phyloP scores from a whole-genome alignment of 2,888 invertebrate species.

The Eudasyphora cyanicolor region DNA sequence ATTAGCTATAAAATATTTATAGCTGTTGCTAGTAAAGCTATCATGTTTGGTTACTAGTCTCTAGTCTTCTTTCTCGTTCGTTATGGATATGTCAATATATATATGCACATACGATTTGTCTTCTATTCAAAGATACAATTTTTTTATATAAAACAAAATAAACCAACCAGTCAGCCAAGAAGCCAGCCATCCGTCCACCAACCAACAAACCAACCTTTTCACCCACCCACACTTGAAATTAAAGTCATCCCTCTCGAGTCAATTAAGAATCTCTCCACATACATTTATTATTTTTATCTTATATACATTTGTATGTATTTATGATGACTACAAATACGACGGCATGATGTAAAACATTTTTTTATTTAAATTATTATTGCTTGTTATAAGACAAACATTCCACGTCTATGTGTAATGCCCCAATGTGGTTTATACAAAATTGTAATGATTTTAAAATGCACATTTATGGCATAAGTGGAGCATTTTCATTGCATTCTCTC shows the following conservation, averaged over 20 bases:
- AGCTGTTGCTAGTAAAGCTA: constrained; percentile 6
- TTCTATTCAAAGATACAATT: not conserved
- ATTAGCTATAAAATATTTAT: constrained; percentile 27
- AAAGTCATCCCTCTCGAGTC: constrained; percentile 40
- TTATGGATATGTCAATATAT: not conserved
- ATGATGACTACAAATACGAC: not conserved
- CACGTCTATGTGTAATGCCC: not conserved
- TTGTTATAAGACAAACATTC: not conserved
- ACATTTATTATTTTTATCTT: constrained; percentile 9
- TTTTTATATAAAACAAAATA: not conserved
- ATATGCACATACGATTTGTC: no score
- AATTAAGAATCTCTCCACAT: constrained; percentile 52
- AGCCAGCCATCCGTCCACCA: not conserved
- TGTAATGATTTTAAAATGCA: not conserved
- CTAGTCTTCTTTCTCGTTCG: not conserved
- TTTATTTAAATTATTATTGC: not conserved
- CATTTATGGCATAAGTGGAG: constrained; percentile 14
- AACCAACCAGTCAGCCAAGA: constrained; percentile 13
- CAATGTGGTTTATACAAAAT: not conserved
- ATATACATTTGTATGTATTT: not conserved
- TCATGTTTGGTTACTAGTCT: not conserved
- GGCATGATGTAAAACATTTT: constrained; percentile 4
- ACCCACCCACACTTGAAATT: constrained; percentile 58
- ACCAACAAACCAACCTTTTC: not conserved
- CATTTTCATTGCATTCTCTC: not conserved